Evolutionary conservation across 2,888 invertebrate species (phyloP).

Genomic region (Erpobdella octoculata): DNA sequence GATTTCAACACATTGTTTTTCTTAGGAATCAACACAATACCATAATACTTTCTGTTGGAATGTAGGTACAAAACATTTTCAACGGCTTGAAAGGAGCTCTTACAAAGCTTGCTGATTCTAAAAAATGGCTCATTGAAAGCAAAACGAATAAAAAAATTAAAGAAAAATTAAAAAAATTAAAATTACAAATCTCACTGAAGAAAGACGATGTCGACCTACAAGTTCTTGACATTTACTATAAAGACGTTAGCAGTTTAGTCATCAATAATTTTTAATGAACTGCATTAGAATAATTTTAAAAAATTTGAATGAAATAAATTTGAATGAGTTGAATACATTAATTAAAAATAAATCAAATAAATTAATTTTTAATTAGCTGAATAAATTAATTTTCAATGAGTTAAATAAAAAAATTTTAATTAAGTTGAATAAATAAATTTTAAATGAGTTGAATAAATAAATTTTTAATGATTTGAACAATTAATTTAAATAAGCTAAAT

Average conservation of each 20-base stretch:
- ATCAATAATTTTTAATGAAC: neutral
- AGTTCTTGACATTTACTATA: neutral
- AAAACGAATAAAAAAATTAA: neutral
- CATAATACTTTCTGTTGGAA: neutral
- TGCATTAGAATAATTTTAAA: too few relatives aligned
- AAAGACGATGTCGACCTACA: neutral
- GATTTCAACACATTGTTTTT: neutral
- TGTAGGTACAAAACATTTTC: neutral
- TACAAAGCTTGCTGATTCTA: neutral
- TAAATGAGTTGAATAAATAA: neutral
- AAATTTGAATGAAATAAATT: too few relatives aligned
- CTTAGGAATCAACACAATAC: neutral
- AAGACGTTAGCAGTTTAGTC: neutral
- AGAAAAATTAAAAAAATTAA: neutral
- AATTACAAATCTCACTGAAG: neutral
- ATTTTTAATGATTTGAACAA: neutral
- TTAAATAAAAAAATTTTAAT: neutral
- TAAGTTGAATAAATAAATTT: neutral
- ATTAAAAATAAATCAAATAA: too few relatives aligned
- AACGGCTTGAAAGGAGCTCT: constrained; percentile 3
- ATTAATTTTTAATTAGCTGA: too few relatives aligned
- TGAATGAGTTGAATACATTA: too few relatives aligned
- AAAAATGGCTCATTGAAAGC: neutral
- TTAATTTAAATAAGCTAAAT: neutral
- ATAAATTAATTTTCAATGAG: neutral